Evolutionary conservation across 2,888 invertebrate species (phyloP).

Genomic region (Aleiodes leptofemur): DNA sequence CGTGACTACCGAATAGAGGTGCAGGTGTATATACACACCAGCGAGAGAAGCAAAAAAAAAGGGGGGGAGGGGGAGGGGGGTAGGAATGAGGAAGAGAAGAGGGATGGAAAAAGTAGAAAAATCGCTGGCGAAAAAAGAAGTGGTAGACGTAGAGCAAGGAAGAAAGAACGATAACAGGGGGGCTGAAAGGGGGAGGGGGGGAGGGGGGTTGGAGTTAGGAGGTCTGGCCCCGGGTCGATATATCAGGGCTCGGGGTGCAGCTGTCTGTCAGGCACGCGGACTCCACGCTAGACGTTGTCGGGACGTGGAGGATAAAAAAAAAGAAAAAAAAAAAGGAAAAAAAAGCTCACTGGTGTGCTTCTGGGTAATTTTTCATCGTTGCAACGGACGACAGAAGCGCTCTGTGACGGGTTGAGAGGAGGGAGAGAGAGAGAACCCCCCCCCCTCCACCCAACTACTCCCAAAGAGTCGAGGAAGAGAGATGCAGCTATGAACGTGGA

Average conservation of each 20-base stretch:
- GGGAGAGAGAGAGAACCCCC: slow-evolving; percentile 21
- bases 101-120: slow-evolving; percentile 10
- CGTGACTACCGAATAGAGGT: slow-evolving; percentile 45
- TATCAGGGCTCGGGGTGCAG: slow-evolving; percentile 74
- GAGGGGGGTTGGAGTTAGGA: slow-evolving; percentile 58
- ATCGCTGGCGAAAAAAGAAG: not conserved
- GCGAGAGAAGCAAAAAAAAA: too few relatives aligned
- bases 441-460: slow-evolving; percentile 51
- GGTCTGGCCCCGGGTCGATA: slow-evolving; percentile 73
- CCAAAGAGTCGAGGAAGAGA: not conserved
- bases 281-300: slow-evolving; percentile 71
- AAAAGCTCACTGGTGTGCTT: slow-evolving; percentile 65
- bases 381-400: slow-evolving; percentile 70
- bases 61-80: too few relatives aligned
- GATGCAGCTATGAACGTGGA: not conserved
- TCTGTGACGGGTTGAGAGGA: slow-evolving; percentile 55
- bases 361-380: slow-evolving; percentile 74
- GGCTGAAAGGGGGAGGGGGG: slow-evolving; percentile 41
- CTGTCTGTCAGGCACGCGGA: slow-evolving; percentile 73
- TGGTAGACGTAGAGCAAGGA: not conserved
- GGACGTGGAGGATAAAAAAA: slow-evolving; percentile 45
- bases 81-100: slow-evolving; percentile 15
- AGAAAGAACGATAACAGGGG: slow-evolving; percentile 32
- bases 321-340: slow-evolving; percentile 52
- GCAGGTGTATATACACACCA: slow-evolving; percentile 52